Evolutionary conservation across 2,113 vertebrate genomes (phyloP).

Genomic region (Nematolebias whitei): DNA sequence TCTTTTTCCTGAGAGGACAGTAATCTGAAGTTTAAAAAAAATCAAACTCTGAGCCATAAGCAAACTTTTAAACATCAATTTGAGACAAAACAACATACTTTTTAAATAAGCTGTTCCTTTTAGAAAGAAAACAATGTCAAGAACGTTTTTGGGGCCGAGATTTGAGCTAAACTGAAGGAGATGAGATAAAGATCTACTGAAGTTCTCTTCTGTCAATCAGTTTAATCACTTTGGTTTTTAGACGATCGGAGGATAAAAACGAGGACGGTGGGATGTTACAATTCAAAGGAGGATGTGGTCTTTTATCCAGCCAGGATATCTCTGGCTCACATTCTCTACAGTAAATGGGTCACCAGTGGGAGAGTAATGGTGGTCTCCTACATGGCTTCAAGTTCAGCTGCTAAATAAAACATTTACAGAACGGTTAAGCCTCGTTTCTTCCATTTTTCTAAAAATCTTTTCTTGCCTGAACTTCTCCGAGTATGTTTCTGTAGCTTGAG

Average conservation of each 20-base stretch:
- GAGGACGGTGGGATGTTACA: not conserved
- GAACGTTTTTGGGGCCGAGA: too few relatives aligned
- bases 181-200: not conserved
- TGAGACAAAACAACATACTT: too few relatives aligned
- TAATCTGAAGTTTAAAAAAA: not conserved
- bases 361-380: conserved; percentile 26
- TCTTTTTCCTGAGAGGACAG: not conserved
- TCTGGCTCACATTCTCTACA: conserved; percentile 38
- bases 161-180: not conserved
- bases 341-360: conserved; percentile 65
- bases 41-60: too few relatives aligned
- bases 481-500: conserved; percentile 25
- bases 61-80: too few relatives aligned
- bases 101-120: too few relatives aligned
- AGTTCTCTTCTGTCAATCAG: not conserved
- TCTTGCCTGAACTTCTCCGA: conserved; percentile 31
- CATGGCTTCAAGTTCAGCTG: conserved; percentile 59
- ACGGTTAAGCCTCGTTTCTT: conserved; percentile 44
- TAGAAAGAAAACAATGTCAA: too few relatives aligned
- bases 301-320: conserved; percentile 35
- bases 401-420: conserved; percentile 78
- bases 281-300: conserved; percentile 22
- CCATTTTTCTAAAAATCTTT: conserved; percentile 33
- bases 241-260: not conserved
- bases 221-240: not conserved